Conservation (phyloP, 2,888 invertebrate species). For the Dynastes maya region DNA sequence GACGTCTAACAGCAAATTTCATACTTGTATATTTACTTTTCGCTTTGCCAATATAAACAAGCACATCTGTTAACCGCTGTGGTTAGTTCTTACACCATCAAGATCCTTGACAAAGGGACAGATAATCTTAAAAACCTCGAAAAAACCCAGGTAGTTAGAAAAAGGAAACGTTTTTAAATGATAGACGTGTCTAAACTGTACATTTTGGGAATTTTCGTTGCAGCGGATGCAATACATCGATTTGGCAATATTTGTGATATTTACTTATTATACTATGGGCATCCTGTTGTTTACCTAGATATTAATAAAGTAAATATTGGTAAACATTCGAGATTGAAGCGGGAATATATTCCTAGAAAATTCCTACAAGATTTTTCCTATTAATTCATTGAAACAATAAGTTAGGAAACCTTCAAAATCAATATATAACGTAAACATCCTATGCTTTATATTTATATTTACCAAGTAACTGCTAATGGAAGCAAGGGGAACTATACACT, state of each 20-base stretch:
- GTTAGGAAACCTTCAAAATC: background rate
- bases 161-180: background rate
- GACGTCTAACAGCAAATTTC: background rate
- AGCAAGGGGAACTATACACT: background rate
- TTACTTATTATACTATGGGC: no score
- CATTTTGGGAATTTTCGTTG: no score
- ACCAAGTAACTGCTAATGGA: constrained; percentile 26
- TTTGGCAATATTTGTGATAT: no score
- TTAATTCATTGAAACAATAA: constrained; percentile 4
- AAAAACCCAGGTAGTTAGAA: constrained; percentile 33
- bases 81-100: constrained; percentile 37
- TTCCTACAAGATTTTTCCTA: no score
- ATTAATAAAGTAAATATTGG: no score
- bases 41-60: constrained; percentile 23
- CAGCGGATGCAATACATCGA: no score
- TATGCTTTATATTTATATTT: constrained; percentile 8
- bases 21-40: constrained; percentile 17
- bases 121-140: constrained; percentile 17
- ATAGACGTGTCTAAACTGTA: background rate
- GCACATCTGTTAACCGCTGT: constrained; percentile 42
- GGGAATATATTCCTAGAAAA: no score
- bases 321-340: no score
- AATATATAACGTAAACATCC: background rate
- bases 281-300: no score
- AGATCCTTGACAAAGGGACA: constrained; percentile 30